Evolutionary conservation across 2,113 vertebrate genomes (phyloP), one percentile per base, ranked within the genome.

Genomic region (Datnioides undecimradiatus): DNA sequence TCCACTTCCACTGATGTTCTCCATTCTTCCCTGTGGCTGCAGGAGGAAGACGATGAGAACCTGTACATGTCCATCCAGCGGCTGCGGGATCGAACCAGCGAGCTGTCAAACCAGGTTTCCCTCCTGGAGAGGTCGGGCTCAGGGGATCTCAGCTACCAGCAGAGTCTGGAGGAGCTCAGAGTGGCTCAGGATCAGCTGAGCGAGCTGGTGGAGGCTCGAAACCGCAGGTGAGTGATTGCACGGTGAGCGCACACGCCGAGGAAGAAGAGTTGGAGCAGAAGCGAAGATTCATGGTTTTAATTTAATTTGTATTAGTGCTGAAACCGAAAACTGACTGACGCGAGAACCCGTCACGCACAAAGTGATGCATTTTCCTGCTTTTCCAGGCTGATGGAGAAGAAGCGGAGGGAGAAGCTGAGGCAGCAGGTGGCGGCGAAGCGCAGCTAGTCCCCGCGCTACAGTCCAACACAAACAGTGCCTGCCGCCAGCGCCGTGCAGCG

Each of bases 21-120:
- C 41, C 33, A 23, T 25, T 69, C 40, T 3, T 29, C n/a, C 6
- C 59, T 21, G 17, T 2, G 19, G 19, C 40, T 5, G 46, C 93
- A 97, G 96, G 96, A 97, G 72, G 96, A 96, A 86, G 96, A 96
- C 0, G 96, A 97, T 3, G 96, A 97, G 90, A 96, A 97, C 88
- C 86, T 97, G 55, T 97, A 97, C 90, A 95, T 95, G 0, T 96
- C 96, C 81, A 97, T 97, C 88, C 96, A 97, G 93, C 94, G 95
- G 63, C 90, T 97, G 13, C 92, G 96, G 17, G 96, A 97, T 72
- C 94, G 95, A 0, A 95, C 96, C 88, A 96, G 88, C 0, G 95
- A 97, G 80, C 93, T 97, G 63, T 94, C 95, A 86, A 95, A 83
- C 84, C 96, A 95, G 74, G 95, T 97, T 14, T 96, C 95, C 21